Conservation (phyloP, 2,113 vertebrate species). For the Brachirus orientalis region DNA sequence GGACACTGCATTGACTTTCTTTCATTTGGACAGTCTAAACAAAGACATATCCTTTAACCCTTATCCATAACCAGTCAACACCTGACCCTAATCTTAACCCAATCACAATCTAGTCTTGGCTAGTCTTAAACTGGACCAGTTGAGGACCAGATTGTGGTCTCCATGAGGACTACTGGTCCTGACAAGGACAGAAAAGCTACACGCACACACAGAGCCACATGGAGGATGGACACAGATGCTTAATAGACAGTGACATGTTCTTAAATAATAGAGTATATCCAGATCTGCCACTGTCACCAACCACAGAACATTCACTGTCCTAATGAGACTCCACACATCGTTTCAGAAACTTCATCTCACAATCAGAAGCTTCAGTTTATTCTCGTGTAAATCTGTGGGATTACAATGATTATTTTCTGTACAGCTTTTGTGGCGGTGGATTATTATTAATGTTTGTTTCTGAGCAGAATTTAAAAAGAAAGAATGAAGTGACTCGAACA, state of each 20-base stretch:
- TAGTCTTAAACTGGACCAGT: too few relatives aligned
- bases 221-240: slow-evolving; percentile 58
- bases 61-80: too few relatives aligned
- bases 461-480: background rate
- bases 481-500: too few relatives aligned
- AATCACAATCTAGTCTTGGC: too few relatives aligned
- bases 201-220: slow-evolving; percentile 10
- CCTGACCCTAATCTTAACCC: too few relatives aligned
- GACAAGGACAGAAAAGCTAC: too few relatives aligned
- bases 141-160: too few relatives aligned
- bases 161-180: too few relatives aligned
- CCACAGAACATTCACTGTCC: slow-evolving; percentile 43
- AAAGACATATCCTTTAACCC: too few relatives aligned
- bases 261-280: slow-evolving; percentile 81
- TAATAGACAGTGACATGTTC: slow-evolving; percentile 73
- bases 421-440: background rate
- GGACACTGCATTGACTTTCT: too few relatives aligned
- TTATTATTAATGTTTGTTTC: background rate
- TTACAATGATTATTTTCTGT: background rate
- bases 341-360: slow-evolving; percentile 11
- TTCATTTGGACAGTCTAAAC: too few relatives aligned
- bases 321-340: slow-evolving; percentile 9
- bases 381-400: too few relatives aligned
- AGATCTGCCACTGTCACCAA: slow-evolving; percentile 71
- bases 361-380: background rate